Conservation (phyloP, 92 coral and sea anemone species). For the Hydrozoanthus gracilis region DNA sequence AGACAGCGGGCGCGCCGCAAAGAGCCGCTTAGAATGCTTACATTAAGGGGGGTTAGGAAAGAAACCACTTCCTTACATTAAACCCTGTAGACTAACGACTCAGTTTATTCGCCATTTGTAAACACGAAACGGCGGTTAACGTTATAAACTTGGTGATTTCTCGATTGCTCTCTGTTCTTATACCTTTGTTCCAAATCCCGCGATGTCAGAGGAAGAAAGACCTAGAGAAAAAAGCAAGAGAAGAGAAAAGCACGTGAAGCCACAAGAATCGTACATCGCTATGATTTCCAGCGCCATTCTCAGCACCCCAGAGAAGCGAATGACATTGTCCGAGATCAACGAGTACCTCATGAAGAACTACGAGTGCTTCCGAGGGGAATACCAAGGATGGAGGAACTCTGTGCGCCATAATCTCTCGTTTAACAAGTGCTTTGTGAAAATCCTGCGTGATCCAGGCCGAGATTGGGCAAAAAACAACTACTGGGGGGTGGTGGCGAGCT, state of each 20-base stretch:
- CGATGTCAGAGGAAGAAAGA: not conserved
- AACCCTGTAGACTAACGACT: not conserved
- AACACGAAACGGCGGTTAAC: not conserved
- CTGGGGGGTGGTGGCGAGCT: slow-evolving; percentile 37
- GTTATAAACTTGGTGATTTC: not conserved
- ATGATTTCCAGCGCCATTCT: slow-evolving; percentile 34
- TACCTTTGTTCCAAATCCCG: not conserved
- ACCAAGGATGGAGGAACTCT: slow-evolving; percentile 36
- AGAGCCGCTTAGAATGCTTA: slow-evolving; percentile 17
- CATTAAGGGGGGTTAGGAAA: not conserved
- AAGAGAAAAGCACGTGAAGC: slow-evolving; percentile 17
- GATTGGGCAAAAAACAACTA: slow-evolving; percentile 24
- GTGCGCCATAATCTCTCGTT: not conserved
- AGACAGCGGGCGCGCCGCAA: not conserved
- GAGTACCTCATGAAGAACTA: slow-evolving; percentile 20
- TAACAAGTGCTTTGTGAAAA: slow-evolving; percentile 18
- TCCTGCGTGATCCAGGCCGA: slow-evolving; percentile 13
- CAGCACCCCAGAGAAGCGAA: slow-evolving; percentile 22
- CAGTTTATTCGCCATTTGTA: not conserved
- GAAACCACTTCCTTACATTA: not conserved
- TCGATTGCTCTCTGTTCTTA: not conserved
- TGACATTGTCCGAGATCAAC: not conserved
- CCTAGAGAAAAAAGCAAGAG: not conserved
- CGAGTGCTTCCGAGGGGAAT: slow-evolving; percentile 25
- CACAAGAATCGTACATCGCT: slow-evolving; percentile 15